Percentiles rank a stretch among this genome's conserved stretches.
Conservation (phyloP, 2,113 vertebrate genomes). For the Gallinago undulata region DNA sequence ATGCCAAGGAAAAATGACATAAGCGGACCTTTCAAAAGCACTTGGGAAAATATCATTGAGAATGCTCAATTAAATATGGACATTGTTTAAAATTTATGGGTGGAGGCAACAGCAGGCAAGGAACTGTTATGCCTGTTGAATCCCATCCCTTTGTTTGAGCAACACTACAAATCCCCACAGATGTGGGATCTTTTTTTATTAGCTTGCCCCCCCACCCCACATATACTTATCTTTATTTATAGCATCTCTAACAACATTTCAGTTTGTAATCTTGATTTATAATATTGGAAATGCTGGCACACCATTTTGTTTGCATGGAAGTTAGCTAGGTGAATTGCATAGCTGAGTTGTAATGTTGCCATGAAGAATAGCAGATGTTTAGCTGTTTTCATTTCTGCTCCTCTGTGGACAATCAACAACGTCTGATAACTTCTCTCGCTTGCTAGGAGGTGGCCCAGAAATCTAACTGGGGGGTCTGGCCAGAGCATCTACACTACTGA, state of each 20-base stretch:
- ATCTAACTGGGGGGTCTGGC: conserved; percentile 60
- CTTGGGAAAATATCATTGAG: not conserved
- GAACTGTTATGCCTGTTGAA: conserved; percentile 30
- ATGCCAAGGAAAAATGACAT: not conserved
- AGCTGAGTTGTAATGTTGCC: not conserved
- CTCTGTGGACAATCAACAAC: not conserved
- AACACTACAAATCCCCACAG: conserved; percentile 19
- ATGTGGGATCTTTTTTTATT: not conserved
- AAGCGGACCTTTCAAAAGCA: not conserved
- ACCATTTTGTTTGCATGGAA: not conserved
- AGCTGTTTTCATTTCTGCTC: conserved; percentile 37
- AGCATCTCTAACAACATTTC: not conserved
- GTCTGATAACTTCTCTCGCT: conserved; percentile 27
- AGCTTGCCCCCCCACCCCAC: not conserved
- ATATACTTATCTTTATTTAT: conserved; percentile 15
- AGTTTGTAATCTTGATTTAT: conserved; percentile 41
- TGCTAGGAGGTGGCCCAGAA: conserved; percentile 23
- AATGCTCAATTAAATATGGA: not conserved
- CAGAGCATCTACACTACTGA: not conserved
- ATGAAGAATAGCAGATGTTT: conserved; percentile 61
- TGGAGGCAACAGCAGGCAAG: not conserved
- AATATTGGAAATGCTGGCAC: not conserved
- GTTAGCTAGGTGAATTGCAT: not conserved
- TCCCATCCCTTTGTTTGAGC: conserved; percentile 25
- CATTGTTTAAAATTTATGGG: conserved; percentile 10